Conservation (phyloP, 2,113 vertebrate genomes). For the Percina caprodes region DNA sequence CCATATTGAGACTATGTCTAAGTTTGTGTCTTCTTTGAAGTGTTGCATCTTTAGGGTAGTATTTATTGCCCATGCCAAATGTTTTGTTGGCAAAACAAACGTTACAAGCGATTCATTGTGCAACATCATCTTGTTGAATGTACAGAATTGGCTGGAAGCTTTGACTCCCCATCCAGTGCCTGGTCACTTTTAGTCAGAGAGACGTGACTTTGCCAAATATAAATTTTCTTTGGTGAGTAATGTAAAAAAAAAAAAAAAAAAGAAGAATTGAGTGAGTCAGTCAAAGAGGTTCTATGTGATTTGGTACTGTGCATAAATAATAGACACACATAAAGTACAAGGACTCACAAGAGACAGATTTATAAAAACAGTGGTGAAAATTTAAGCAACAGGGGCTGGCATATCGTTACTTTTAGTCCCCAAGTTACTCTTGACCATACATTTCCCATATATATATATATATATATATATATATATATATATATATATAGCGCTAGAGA, state of each 20-base stretch:
- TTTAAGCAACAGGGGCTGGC: not conserved
- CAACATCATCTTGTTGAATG: not conserved
- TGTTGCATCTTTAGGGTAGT: not conserved
- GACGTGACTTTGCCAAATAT: conserved; percentile 43
- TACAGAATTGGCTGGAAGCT: conserved; percentile 20
- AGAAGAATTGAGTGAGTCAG: not conserved
- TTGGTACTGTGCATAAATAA: not conserved
- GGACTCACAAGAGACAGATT: not conserved
- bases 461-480: too few species aligned
- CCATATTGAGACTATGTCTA: not conserved
- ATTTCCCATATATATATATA: too few species aligned
- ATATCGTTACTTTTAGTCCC: not conserved
- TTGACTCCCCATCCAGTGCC: conserved; percentile 8
- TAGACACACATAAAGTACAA: not conserved
- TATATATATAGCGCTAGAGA: too few species aligned
- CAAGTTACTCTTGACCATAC: too few species aligned
- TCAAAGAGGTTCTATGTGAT: not conserved
- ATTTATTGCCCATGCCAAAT: not conserved
- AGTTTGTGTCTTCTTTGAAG: conserved; percentile 41
- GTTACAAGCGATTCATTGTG: not conserved
- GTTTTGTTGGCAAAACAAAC: not conserved
- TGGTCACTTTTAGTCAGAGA: conserved; percentile 38
- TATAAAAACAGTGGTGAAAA: not conserved
- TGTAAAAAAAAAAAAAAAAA: not conserved
- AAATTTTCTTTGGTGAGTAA: conserved; percentile 30